phyloP scores from a whole-genome alignment of 2,888 invertebrate genomes.

The Parnassius apollo region DNA sequence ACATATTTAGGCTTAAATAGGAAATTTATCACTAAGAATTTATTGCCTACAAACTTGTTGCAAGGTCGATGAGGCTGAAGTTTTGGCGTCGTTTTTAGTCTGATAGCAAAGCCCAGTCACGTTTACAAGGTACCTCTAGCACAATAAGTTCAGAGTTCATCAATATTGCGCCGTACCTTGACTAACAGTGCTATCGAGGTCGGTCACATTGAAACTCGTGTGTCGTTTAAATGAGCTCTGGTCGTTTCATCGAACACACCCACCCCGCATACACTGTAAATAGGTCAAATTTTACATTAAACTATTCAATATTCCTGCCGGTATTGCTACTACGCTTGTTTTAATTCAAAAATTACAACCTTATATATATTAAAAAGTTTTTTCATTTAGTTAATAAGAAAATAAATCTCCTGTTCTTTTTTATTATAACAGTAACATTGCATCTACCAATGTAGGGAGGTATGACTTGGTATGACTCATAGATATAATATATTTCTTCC shows the following conservation, averaged over 20 bases:
- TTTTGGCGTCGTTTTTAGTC: constrained; percentile 15
- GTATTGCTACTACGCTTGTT: neutral
- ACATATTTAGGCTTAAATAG: neutral
- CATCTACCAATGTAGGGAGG: no score
- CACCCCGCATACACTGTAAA: constrained; percentile 9
- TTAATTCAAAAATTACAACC: no score
- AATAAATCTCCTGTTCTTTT: no score
- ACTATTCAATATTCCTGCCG: neutral
- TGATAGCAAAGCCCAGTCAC: constrained; percentile 24
- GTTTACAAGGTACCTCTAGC: constrained; percentile 9
- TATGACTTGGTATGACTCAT: no score
- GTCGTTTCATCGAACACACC: constrained; percentile 11
- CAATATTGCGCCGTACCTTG: constrained; percentile 15
- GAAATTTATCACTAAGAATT: neutral
- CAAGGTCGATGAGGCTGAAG: constrained; percentile 3
- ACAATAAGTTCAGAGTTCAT: constrained; percentile 27
- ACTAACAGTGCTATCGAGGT: constrained; percentile 6
- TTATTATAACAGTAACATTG: no score
- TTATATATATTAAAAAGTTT: no score
- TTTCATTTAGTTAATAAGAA: no score
- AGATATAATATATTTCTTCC: no score
- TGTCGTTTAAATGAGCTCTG: constrained; percentile 17
- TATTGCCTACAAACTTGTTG: neutral
- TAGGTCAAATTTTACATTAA: constrained; percentile 18
- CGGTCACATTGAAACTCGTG: constrained; percentile 7